Evolutionary conservation across 2,797 vertebrate genomes (phyloP).

Genomic region (Notolepis coatsorum): DNA sequence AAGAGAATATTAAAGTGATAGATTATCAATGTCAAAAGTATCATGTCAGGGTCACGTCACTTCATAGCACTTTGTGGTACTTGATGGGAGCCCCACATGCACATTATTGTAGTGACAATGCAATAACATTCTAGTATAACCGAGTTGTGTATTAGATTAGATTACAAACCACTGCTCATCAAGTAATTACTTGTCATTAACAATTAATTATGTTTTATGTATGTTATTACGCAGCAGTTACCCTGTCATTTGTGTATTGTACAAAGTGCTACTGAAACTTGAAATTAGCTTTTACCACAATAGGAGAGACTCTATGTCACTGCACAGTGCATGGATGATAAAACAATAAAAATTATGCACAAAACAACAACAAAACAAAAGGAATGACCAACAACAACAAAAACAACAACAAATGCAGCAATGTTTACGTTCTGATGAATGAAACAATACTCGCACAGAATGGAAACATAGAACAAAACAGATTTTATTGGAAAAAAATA

Average conservation of each 20-base stretch:
- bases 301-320: neutral
- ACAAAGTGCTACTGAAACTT: neutral
- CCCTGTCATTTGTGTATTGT: too few species aligned
- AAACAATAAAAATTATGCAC: constrained; percentile 50
- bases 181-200: too few species aligned
- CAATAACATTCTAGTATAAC: neutral
- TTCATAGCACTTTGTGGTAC: neutral
- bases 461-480: constrained; percentile 81
- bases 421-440: constrained; percentile 59
- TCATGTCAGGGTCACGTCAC: too few species aligned
- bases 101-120: neutral
- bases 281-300: neutral
- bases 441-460: constrained; percentile 71
- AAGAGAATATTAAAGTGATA: constrained; percentile 66
- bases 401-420: constrained; percentile 39
- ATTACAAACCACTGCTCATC: too few species aligned
- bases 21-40: too few species aligned
- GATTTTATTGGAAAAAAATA: constrained; percentile 76
- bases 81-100: neutral
- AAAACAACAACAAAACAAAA: constrained; percentile 47
- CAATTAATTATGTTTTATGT: too few species aligned
- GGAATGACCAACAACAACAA: constrained; percentile 22
- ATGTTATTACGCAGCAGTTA: too few species aligned
- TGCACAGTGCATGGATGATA: constrained; percentile 36
- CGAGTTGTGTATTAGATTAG: neutral